Conservation (phyloP, 2,888 invertebrate genomes). For the Cosmia pyralina region DNA sequence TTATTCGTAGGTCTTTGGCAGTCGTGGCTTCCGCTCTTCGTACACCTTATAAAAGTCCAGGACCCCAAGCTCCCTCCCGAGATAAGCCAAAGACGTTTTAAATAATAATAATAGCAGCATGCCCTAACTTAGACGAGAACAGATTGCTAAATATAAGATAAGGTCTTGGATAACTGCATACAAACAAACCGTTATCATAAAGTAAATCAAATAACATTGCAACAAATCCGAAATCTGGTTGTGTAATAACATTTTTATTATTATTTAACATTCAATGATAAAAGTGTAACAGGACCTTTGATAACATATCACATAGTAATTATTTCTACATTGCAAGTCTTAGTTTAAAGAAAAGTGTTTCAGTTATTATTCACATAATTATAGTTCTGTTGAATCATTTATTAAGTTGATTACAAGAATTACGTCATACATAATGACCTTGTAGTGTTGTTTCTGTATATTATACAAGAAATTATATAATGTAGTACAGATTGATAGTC, state of each 20-base stretch:
- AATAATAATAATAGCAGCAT: too few relatives aligned
- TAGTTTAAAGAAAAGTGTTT: not conserved
- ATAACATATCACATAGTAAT: constrained; percentile 30
- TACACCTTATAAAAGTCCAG: not conserved
- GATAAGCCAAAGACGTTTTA: not conserved
- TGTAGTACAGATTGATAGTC: constrained; percentile 24
- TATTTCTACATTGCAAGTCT: not conserved
- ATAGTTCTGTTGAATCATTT: constrained; percentile 17
- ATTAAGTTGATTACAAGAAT: constrained; percentile 15
- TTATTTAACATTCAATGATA: not conserved
- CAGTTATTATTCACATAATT: constrained; percentile 11
- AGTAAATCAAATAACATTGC: not conserved
- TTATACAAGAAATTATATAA: too few relatives aligned
- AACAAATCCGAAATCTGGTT: not conserved
- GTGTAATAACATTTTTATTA: not conserved
- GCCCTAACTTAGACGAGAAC: too few relatives aligned
- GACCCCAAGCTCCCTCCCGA: not conserved
- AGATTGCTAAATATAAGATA: not conserved
- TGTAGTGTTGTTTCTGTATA: constrained; percentile 18
- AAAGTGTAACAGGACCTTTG: not conserved
- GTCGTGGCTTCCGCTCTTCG: not conserved
- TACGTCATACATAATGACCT: constrained; percentile 43
- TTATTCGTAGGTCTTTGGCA: not conserved
- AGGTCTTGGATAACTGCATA: not conserved
- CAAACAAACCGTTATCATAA: not conserved